Percentiles rank a stretch among this genome's conserved stretches.
phyloP scores from a whole-genome alignment of 1,140 invertebrate genomes.

The Lucilia cuprina region DNA sequence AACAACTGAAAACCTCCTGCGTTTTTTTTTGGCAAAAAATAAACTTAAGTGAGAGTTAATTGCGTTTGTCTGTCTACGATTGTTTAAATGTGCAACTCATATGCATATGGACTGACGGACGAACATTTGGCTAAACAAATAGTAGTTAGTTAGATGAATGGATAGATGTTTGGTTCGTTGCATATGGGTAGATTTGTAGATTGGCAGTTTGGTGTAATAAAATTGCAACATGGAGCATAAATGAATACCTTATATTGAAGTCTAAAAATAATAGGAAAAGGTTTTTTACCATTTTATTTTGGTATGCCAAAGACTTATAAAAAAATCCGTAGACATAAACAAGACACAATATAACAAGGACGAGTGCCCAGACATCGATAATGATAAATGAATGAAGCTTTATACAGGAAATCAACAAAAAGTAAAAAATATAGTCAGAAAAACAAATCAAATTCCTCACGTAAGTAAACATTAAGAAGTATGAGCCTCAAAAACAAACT shows the following conservation, averaged over 20 bases:
- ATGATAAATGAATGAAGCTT: slow-evolving; percentile 26
- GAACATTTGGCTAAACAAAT: background rate
- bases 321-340: background rate
- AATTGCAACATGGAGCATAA: too few species aligned
- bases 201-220: too few species aligned
- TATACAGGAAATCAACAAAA: background rate
- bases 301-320: background rate
- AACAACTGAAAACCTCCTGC: background rate
- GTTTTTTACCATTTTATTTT: background rate
- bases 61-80: slow-evolving; percentile 19
- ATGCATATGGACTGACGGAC: background rate
- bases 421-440: background rate
- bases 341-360: slow-evolving; percentile 11
- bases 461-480: background rate
- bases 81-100: background rate
- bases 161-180: background rate
- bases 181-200: background rate
- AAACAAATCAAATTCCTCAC: background rate
- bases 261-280: background rate
- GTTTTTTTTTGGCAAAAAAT: background rate
- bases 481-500: background rate
- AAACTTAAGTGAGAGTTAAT: slow-evolving; percentile 32
- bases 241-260: too few species aligned
- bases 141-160: background rate
- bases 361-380: slow-evolving; percentile 24